A percentile compares a stretch with the other conserved stretches of the same genome.
phyloP scores from a whole-genome alignment of 2,797 vertebrate species.

The Numenius phaeopus region DNA sequence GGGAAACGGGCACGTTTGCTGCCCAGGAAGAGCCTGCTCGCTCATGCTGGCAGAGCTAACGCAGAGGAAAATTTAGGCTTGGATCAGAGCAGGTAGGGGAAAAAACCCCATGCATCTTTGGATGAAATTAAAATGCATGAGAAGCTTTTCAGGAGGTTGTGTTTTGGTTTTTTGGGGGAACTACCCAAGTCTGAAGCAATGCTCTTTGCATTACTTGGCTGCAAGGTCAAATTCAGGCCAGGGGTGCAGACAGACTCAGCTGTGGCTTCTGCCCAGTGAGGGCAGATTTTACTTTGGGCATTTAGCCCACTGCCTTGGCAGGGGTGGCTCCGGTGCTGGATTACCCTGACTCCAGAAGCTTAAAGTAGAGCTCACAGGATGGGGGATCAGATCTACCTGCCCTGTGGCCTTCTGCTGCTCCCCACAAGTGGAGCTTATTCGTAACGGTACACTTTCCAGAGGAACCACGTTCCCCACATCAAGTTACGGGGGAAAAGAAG shows the following conservation, averaged over 20 bases:
- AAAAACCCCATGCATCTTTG: accelerated
- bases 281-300: neutral
- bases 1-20: neutral
- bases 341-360: neutral
- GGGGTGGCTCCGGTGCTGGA: neutral
- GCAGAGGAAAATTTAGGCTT: neutral
- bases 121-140: neutral
- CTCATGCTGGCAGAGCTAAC: neutral
- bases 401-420: neutral
- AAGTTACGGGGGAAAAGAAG: neutral
- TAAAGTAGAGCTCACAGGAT: accelerated
- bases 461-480: neutral
- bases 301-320: neutral
- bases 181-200: neutral
- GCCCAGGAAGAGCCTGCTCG: neutral
- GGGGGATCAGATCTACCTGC: neutral
- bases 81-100: neutral
- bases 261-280: neutral
- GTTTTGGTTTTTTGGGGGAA: neutral
- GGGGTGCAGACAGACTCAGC: neutral
- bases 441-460: accelerated
- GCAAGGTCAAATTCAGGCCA: neutral
- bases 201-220: neutral
- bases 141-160: neutral
- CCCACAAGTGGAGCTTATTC: neutral